Conservation (phyloP, 2,113 vertebrate genomes). For the Carollia perspicillata region DNA sequence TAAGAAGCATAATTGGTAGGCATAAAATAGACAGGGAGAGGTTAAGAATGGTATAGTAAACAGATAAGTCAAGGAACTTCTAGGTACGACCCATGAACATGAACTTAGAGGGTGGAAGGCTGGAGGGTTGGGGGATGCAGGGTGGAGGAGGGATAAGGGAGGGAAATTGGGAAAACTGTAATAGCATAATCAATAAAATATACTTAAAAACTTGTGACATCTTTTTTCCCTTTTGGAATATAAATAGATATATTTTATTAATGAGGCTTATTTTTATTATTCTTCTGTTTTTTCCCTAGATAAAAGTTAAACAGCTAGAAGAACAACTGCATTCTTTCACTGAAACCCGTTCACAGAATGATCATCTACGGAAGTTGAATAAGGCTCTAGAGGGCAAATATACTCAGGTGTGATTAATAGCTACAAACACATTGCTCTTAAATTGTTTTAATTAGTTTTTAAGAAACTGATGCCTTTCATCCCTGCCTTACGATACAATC, state of each 20-base stretch:
- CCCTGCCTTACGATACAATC: not conserved
- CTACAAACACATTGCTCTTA: not conserved
- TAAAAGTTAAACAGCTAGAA: constrained; percentile 77
- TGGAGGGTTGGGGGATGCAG: too few relatives aligned
- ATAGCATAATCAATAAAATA: too few relatives aligned
- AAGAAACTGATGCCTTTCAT: constrained; percentile 1
- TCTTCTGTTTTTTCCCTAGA: constrained; percentile 55
- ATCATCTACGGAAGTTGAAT: constrained; percentile 66
- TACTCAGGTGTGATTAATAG: constrained; percentile 68
- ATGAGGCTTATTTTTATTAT: not conserved
- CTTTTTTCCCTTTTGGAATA: not conserved
- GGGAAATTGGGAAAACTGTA: too few relatives aligned
- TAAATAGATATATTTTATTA: not conserved
- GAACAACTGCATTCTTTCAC: constrained; percentile 73
- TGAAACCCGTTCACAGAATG: constrained; percentile 66
- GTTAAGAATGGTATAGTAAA: too few relatives aligned
- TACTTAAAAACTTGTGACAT: not conserved
- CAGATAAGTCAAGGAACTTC: too few relatives aligned
- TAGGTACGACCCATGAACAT: too few relatives aligned
- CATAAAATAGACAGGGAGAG: too few relatives aligned
- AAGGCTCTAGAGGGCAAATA: constrained; percentile 71
- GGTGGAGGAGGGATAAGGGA: too few relatives aligned
- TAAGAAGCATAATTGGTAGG: too few relatives aligned
- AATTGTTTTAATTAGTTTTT: not conserved
- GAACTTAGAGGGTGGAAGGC: too few relatives aligned